Evolutionary conservation across 1,140 invertebrate genomes (phyloP), one percentile per base, ranked within the genome.

Genomic region (Akabosia matsudoensis): DNA sequence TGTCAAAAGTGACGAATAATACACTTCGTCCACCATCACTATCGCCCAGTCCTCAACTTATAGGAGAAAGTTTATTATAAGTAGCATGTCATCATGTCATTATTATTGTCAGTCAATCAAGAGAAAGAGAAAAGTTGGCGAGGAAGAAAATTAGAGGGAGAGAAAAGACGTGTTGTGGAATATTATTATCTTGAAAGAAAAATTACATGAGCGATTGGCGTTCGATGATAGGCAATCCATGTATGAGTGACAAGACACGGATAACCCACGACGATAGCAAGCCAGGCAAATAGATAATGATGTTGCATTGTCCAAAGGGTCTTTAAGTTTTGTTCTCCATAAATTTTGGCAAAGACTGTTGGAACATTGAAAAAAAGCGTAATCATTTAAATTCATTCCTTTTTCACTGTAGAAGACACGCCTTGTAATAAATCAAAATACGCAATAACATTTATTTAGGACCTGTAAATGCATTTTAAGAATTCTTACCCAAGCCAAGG

Each of bases 101-200:
- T 31, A 67, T 67, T 67, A 67, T 67, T 67, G 61, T 67, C 61
- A 67, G 30, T 67, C 61, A 67, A 67, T 56, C 54, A 56, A 22
- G 3, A 56, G 4, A 56, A 56, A 10, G 37, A 18, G 37, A 56
- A 56, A 56, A 7, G 22, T 45, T 45, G 7, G 37, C 18, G 7
- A 7, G 14, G n/a, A 61, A 61, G n/a, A 10, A 61, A 4, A 61
- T 16, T 14, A 61, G 3, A 22, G 24, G 14, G 54, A 61, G 24
- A 10, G 45, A 51, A 51, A 61, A 3, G 7, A 61, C 14, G 24
- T 16, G 54, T 61, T 22, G 31, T 67, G n/a, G n/a, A n/a, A n/a
- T 67, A 30, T 67, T 31, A 67, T 56, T 4, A 16, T 56, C 7
- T 56, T 13, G n/a, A 56, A 45, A 45, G 37, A 22, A 24, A 61